Evolutionary conservation across 2,888 invertebrate genomes (phyloP), one percentile per base, ranked within the genome.

Genomic region (Chrysolina oricalcia): DNA sequence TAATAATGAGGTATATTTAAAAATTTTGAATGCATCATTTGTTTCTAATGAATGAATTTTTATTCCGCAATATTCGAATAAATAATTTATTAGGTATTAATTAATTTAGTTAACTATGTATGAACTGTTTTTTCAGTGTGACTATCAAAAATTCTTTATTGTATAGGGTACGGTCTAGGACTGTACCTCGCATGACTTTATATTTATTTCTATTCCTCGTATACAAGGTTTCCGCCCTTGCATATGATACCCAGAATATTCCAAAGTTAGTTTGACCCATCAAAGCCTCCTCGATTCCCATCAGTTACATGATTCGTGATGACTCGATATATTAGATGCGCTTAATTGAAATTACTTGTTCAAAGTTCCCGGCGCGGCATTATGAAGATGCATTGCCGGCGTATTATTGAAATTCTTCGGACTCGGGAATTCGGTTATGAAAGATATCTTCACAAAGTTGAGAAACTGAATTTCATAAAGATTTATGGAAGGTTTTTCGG

Each of bases 301-400:
- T 43, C 43, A 15, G 43, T 43, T 0, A 15, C 3, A 43, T 43
- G 48, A 48, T 48, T 48, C 17, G 17, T 53, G 19, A 21, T 53
- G 10, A 53, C 53, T 11, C 13, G 13, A 21, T 53, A 13, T 59
- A 35, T 59, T 59, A 59, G 27, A n/a, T n/a, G 23, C 27, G 23
- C 59, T n/a, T 59, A 35, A 59, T 59, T 59, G 59, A 59, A 59
- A 59, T 59, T 27, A 59, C 59, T 59, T 59, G 59, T 59, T 59
- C 35, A 15, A 59, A 59, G 27, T 59, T 59, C 59, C 10, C n/a
- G 59, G n/a, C n/a, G 59, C 27, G 27, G 50, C n/a, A 27, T 59
- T 59, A 59, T 59, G 27, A 59, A 59, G 59, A 59, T 35, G 59
- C 35, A 59, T 59, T 2, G 59, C 59, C 35, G 23, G n/a, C 59